phyloP scores from a whole-genome alignment of 2,797 vertebrate genomes.

The Dallia pectoralis region DNA sequence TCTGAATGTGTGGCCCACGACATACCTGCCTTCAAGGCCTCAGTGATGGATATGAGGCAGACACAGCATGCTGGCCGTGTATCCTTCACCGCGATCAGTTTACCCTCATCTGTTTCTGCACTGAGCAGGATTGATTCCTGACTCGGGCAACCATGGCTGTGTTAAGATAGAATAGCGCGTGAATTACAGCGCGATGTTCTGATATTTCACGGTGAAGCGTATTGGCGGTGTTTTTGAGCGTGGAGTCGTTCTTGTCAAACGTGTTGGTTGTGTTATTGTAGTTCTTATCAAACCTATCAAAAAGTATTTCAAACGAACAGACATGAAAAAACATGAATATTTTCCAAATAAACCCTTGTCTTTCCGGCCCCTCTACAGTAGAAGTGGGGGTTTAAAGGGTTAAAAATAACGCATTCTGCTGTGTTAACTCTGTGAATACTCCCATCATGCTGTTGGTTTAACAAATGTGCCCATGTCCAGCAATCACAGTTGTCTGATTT shows the following conservation, averaged over 20 bases:
- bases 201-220: neutral
- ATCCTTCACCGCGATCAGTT: slow-evolving; percentile 47
- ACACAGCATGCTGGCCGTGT: slow-evolving; percentile 40
- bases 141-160: neutral
- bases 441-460: no score
- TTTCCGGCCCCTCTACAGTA: no score
- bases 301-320: no score
- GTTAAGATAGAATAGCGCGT: neutral
- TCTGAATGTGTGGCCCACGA: slow-evolving; percentile 43
- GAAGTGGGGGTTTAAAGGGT: no score
- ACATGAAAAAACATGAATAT: no score
- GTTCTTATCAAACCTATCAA: neutral
- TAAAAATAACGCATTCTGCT: no score
- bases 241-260: neutral
- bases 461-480: no score
- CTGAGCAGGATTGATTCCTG: slow-evolving; percentile 9
- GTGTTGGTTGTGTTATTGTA: neutral
- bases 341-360: no score
- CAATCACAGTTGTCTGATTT: no score
- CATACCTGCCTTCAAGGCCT: slow-evolving; percentile 33
- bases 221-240: neutral
- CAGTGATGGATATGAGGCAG: slow-evolving; percentile 35
- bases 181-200: neutral
- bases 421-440: no score
- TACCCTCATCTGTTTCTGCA: slow-evolving; percentile 57